Evolutionary conservation across 2,113 vertebrate genomes (phyloP).

Genomic region (Acrocephalus arundinaceus): DNA sequence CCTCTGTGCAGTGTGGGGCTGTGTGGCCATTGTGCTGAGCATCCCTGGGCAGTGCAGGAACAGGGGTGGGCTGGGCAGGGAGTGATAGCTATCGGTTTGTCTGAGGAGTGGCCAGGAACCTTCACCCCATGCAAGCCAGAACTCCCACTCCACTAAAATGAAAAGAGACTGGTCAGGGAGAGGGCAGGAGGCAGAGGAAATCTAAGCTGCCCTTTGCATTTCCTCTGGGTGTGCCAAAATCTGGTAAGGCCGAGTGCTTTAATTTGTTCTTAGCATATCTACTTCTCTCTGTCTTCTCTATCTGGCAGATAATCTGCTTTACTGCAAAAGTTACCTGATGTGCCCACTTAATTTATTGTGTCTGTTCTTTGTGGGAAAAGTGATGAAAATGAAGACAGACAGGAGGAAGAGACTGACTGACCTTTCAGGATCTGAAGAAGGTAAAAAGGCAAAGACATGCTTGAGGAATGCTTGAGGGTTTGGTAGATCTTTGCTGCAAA

Average conservation of each 20-base stretch:
- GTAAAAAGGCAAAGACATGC: not conserved
- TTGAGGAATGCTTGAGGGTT: not conserved
- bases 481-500: not conserved
- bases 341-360: not conserved
- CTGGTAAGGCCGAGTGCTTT: not conserved
- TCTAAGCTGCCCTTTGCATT: not conserved
- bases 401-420: not conserved
- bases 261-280: not conserved
- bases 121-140: not conserved
- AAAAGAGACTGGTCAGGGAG: not conserved
- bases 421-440: not conserved
- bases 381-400: not conserved
- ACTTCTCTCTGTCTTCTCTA: not conserved
- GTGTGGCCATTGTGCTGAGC: not conserved
- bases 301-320: not conserved
- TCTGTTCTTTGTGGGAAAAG: not conserved
- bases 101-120: not conserved
- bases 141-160: not conserved
- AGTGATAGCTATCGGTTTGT: fast-evolving
- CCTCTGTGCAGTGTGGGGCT: not conserved
- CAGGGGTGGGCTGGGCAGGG: not conserved
- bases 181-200: not conserved
- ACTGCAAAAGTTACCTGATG: not conserved
- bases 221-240: not conserved
- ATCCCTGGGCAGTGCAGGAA: fast-evolving